Evolutionary conservation across 2,888 invertebrate species (phyloP), one percentile per base, ranked within the genome.

Genomic region (Leucania comma): DNA sequence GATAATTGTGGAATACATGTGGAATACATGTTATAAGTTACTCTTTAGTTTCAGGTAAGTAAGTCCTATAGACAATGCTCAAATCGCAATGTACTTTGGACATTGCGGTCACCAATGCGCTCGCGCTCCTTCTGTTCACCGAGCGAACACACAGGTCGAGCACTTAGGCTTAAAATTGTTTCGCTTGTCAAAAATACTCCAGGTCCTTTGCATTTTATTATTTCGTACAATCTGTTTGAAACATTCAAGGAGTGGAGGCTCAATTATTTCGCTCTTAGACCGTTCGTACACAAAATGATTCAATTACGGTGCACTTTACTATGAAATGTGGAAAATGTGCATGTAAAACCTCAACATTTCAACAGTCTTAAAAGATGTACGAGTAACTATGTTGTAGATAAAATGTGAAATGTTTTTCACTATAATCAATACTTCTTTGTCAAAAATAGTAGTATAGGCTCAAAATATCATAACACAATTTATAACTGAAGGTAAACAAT

Each of bases 301-400:
- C 72, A 64, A 76, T 82, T 73, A 67, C 68, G 51, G 72, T 81
- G 69, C 76, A 76, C 65, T 75, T 68, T 54, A 68, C 69, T 68
- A n/a, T n/a, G 29, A 59, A 50, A 71, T 79, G 22, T 46, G 60
- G 24, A 62, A 54, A 22, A 77, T 32, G 53, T 50, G 54, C 68
- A 59, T 66, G 53, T 32, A 38, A 54, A 54, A 54, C 48, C 54
- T 68, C 59, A 60, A 59, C 54, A 32, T 42, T 20, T 17, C 5
- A 42, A 42, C 42, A 48, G 67, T 14, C 48, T 48, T 48, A 56
- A 20, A 54, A 67, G 48, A 74, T 50, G 42, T 60, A 65, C 12
- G 12, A 56, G n/a, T 32, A 46, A 57, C 46, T 35, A 46, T 14
- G 17, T 46, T 73, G 20, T n/a, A 38, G 26, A 50, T 17, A 14